phyloP scores from a whole-genome alignment of 2,113 vertebrate species.

The Uropsilus gracilis region DNA sequence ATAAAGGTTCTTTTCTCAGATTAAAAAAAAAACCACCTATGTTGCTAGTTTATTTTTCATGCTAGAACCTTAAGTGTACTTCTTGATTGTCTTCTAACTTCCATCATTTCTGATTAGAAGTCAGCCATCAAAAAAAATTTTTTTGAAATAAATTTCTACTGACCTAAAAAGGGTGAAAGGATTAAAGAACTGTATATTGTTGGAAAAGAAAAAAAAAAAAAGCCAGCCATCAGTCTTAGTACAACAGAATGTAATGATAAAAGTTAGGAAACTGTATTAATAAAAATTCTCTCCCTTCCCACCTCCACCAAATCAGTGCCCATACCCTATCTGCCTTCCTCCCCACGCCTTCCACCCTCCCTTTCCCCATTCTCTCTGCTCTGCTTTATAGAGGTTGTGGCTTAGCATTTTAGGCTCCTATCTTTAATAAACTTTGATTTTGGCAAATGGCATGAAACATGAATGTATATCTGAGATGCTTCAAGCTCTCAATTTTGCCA shows the following conservation, averaged over 20 bases:
- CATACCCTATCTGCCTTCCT: too few species aligned
- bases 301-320: too few species aligned
- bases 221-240: background rate
- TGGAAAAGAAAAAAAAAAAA: too few species aligned
- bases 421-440: background rate
- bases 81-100: background rate
- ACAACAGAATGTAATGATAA: background rate
- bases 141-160: too few species aligned
- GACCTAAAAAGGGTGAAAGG: too few species aligned
- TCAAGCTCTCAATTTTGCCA: background rate
- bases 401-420: background rate
- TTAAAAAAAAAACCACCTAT: background rate
- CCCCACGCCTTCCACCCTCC: too few species aligned
- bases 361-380: background rate
- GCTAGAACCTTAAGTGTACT: background rate
- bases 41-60: background rate
- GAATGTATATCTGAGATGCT: background rate
- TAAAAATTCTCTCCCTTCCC: background rate
- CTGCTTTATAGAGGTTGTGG: background rate
- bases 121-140: too few species aligned
- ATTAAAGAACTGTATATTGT: too few species aligned
- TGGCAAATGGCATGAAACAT: background rate
- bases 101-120: background rate
- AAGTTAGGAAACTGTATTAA: background rate
- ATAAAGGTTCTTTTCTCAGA: background rate